Conservation (phyloP, 1,140 invertebrate species). For the Brachionus calyciflorus region DNA sequence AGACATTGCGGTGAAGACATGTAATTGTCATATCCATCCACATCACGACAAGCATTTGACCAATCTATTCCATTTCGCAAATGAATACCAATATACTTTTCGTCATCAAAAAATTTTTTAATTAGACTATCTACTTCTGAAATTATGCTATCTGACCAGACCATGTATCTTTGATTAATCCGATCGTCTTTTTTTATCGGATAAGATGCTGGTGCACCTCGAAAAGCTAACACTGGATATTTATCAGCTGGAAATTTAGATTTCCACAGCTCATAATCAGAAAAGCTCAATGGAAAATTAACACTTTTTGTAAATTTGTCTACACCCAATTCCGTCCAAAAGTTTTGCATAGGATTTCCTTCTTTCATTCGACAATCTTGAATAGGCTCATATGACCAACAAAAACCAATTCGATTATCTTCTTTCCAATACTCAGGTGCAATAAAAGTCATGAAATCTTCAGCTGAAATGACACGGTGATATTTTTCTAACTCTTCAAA, state of each 20-base stretch:
- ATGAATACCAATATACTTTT: conserved; percentile 87
- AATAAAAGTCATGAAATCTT: conserved; percentile 79
- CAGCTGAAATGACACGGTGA: conserved; percentile 85
- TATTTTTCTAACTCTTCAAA: conserved; percentile 72
- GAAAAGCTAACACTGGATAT: conserved; percentile 70
- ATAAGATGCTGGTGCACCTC: conserved; percentile 86
- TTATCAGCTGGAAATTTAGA: conserved; percentile 66
- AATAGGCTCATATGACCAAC: conserved; percentile 39
- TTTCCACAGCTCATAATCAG: conserved; percentile 64
- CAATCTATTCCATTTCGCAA: conserved; percentile 90
- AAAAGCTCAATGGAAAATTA: conserved; percentile 83
- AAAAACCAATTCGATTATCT: conserved; percentile 70
- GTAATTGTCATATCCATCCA: conserved; percentile 73
- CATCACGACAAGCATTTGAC: conserved; percentile 79
- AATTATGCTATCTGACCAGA: conserved; percentile 74
- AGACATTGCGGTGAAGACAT: conserved; percentile 93
- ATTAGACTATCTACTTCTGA: conserved; percentile 66
- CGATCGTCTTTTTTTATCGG: conserved; percentile 84
- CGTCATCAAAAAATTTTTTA: conserved; percentile 64
- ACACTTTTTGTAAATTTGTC: conserved; percentile 86
- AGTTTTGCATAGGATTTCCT: conserved; percentile 96
- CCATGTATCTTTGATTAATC: conserved; percentile 76
- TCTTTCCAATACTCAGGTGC: conserved; percentile 79
- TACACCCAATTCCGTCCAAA: conserved; percentile 89
- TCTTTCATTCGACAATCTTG: conserved; percentile 86